Base-by-base conservation (phyloP, 2,797 vertebrate species). In the Smutsia temminckii region DNA sequence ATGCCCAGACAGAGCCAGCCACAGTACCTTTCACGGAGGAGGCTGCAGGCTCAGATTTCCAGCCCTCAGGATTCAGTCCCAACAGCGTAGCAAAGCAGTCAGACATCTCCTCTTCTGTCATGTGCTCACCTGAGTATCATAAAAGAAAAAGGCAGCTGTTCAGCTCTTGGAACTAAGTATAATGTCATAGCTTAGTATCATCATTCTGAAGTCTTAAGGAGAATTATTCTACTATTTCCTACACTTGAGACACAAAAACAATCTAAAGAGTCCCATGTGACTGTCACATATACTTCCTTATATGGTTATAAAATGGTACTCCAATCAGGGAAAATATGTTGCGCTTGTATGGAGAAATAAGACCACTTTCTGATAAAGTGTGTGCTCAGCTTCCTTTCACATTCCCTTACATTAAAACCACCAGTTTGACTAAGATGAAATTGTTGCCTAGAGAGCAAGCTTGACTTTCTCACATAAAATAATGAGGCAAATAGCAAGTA, bases 81-180 rank as follows among this genome's bases (percentile, higher is more conserved):
- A 99, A 96, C 95, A 99, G 98, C 1, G 98, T 98, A 29, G 97
- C 97, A 11, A 99, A 98, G 97, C 99, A 99, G 93, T 98, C 98
- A 0, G 95, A 96, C 97, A 99, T 96, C 96, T 99, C 99, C 0
- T 99, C 98, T 92, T 99, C 99, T 0, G 99, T 99, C 99, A 99
- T 99, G 90, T 96, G 98, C 96, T 99, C 99, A 57, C 99, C 99
- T 99, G 97, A 23, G 34, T 23, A 14, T 4, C n/a, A 1, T 0
- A 66, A 81, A 96, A 42, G 0, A 21, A 78, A 80, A 87, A 1
- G 51, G 46, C 0, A 25, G 34, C 18, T 13, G 27, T 0, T 0
- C 59, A 55, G 80, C 29, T 92, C 77, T 42, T 9, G 57, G 17
- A n/a, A 53, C 69, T 6, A 1, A 5, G 10, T 32, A 6, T 2